Base-by-base conservation (phyloP, 1,140 invertebrate species). In the Protaetia brevitarsis region DNA sequence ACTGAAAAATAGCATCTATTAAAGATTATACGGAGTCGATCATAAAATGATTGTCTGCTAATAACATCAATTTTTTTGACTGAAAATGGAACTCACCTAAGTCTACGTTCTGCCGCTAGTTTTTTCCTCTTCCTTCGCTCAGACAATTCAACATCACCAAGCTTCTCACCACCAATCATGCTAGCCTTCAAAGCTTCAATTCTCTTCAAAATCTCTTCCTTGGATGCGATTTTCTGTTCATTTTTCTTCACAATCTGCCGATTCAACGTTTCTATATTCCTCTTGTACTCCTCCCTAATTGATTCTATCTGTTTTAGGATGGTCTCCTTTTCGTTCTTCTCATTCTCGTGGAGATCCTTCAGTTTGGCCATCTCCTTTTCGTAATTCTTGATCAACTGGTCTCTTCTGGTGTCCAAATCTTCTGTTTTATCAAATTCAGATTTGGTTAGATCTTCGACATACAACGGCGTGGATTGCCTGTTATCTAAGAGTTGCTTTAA, bases 151-250 rank as follows among this genome's bases (percentile, higher is more conserved):
- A 85, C 79, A 77, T 94, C 91, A 73, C 90, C 79, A 1, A 84
- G 86, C 69, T 87, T 83, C 73, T 95, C 92, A 1, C 92, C 92
- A 26, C 92, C 92, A 64, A 93, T 89, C 82, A 94, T 85, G 68
- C 87, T 83, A 36, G 86, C 82, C 72, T 94, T 86, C 13, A 94
- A 80, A 60, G 85, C 82, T 74, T 90, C 71, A 11, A 76, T 77
- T 60, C 77, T 68, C n/a, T 75, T 77, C 51, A 77, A 45, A 8
- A 80, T 77, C 66, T 82, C 79, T 19, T 81, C 70, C 64, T 81
- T 73, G 7, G 71, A 71, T 5, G 68, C 68, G n/a, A 67, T 57
- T 36, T 71, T 70, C 62, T 71, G 69, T 11, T 66, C 63, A 37
- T 74, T 72, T 4, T 77, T 74, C 5, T 16, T 13, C 7, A 7